Percentiles rank a stretch among this genome's conserved stretches.
Evolutionary conservation across 2,797 vertebrate species (phyloP).

Genomic region (Gymnopithys bicolor): DNA sequence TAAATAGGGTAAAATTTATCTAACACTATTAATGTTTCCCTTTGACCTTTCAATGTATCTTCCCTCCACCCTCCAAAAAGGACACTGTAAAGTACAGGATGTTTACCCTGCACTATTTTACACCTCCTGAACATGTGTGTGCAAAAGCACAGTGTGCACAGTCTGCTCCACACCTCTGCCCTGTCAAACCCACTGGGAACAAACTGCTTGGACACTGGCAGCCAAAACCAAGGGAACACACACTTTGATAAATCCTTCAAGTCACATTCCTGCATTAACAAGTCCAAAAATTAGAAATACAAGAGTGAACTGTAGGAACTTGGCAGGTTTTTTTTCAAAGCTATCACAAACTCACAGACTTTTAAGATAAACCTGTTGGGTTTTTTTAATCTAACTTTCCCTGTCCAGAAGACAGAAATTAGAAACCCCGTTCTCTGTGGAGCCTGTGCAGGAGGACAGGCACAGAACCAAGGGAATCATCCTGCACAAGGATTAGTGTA

Average conservation of each 20-base stretch:
- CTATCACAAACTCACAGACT: background rate
- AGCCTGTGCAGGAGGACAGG: background rate
- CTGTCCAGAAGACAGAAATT: background rate
- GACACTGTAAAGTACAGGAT: slow-evolving; percentile 25
- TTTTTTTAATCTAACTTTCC: background rate
- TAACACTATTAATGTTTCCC: slow-evolving; percentile 42
- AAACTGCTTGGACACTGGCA: background rate
- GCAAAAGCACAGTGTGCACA: background rate
- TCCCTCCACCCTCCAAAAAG: background rate
- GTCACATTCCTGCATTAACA: background rate
- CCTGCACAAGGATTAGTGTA: background rate
- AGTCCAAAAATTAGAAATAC: background rate
- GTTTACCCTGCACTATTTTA: background rate
- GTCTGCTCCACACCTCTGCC: background rate
- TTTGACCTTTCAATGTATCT: slow-evolving; percentile 59
- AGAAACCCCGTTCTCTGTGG: background rate
- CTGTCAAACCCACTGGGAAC: background rate
- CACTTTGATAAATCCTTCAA: background rate
- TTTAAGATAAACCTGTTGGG: background rate
- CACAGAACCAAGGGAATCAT: background rate
- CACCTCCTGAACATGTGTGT: background rate
- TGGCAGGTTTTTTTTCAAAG: background rate
- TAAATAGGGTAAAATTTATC: slow-evolving; percentile 69
- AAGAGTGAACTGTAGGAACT: background rate
- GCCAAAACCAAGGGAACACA: background rate